These are phyloP conservation scores for Caranx melampygus DNA, from an alignment of 2,113 vertebrate species.

Conservation along the genomic window DNA sequence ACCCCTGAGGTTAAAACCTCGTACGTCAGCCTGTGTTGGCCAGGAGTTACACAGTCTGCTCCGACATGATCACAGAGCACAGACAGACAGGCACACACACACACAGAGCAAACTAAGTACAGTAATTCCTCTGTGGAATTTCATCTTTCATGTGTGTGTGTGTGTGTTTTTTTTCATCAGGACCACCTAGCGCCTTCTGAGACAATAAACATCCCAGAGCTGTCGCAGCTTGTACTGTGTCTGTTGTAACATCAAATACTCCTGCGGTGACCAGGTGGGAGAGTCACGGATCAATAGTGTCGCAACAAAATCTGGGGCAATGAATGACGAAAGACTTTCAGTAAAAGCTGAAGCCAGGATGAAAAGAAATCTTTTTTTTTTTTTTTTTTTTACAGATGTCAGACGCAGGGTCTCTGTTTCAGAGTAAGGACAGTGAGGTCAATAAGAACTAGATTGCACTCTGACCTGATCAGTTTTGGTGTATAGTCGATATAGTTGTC, in stretches of 20 bases:
- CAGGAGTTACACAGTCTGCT: slow-evolving; percentile 38
- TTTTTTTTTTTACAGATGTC: too few species aligned
- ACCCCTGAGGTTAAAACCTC: slow-evolving; percentile 30
- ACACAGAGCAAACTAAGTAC: background rate
- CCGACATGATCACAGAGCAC: slow-evolving; percentile 56
- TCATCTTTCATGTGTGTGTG: slow-evolving; percentile 34
- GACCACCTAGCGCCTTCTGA: slow-evolving; percentile 32
- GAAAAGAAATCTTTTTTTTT: too few species aligned
- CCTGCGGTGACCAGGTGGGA: slow-evolving; percentile 3
- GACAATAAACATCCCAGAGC: slow-evolving; percentile 32
- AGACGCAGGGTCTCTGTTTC: too few species aligned
- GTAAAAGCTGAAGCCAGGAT: too few species aligned
- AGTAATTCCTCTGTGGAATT: slow-evolving; percentile 31
- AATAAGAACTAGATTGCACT: too few species aligned
- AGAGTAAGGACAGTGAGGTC: too few species aligned
- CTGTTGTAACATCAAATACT: slow-evolving; percentile 46
- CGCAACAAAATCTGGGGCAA: too few species aligned
- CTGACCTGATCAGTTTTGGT: too few species aligned
- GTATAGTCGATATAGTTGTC: too few species aligned
- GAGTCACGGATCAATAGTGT: slow-evolving; percentile 21
- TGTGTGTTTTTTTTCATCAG: slow-evolving; percentile 33
- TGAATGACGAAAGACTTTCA: too few species aligned
- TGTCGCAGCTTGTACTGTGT: slow-evolving; percentile 16
- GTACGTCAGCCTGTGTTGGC: slow-evolving; percentile 15
- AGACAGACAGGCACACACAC: slow-evolving; percentile 27